Evolutionary conservation across 1,140 invertebrate species (phyloP).

Genomic region (Apolygus lucorum): DNA sequence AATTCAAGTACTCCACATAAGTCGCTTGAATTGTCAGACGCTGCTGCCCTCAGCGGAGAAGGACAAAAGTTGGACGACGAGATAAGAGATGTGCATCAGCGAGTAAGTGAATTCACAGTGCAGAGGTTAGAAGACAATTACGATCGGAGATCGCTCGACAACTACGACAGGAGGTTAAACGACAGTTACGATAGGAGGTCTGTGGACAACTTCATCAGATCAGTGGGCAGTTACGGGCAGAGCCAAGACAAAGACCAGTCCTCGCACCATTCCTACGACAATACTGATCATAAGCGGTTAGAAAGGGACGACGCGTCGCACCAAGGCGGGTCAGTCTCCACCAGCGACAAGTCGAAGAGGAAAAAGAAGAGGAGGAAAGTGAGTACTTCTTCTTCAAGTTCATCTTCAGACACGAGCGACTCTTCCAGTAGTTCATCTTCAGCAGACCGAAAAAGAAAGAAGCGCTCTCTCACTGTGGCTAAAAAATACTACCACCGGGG

Average conservation of each 20-base stretch:
- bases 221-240: neutral
- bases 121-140: too few species aligned
- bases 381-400: conserved; percentile 26
- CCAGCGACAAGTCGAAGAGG: conserved; percentile 6
- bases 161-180: neutral
- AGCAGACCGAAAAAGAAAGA: conserved; percentile 22
- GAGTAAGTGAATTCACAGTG: neutral
- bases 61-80: neutral
- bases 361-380: conserved; percentile 25
- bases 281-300: neutral
- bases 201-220: neutral
- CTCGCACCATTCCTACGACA: neutral
- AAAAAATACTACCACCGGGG: conserved; percentile 32
- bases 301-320: neutral
- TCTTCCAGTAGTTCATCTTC: conserved; percentile 26
- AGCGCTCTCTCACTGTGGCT: conserved; percentile 25
- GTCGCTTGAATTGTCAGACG: too few species aligned
- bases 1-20: too few species aligned
- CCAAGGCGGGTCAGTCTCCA: neutral
- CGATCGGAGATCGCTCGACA: neutral
- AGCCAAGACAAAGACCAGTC: neutral
- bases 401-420: conserved; percentile 22
- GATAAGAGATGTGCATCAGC: neutral
- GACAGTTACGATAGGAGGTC: neutral
- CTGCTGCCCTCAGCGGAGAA: too few species aligned